phyloP scores from a whole-genome alignment of 2,797 vertebrate species.

The Ptychobarbus kaznakovi region DNA sequence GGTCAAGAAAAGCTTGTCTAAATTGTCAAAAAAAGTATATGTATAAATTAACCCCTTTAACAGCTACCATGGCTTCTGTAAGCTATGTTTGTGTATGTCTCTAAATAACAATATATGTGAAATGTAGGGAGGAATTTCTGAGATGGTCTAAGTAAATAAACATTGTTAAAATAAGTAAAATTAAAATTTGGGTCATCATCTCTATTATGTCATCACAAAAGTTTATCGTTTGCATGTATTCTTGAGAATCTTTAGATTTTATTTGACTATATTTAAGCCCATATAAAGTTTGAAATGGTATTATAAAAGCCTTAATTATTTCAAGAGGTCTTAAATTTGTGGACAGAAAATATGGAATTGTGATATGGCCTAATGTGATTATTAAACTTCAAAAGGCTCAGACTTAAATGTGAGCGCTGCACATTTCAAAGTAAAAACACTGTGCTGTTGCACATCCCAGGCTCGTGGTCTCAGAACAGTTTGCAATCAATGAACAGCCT shows the following conservation, averaged over 20 bases:
- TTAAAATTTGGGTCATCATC: background rate
- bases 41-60: too few relatives aligned
- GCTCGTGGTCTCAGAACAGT: background rate
- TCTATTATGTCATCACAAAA: background rate
- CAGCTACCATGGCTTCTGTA: too few relatives aligned
- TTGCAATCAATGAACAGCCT: background rate
- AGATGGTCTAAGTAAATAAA: background rate
- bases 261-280: background rate
- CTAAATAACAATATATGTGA: background rate
- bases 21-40: background rate
- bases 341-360: background rate
- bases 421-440: background rate
- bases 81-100: background rate
- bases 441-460: background rate
- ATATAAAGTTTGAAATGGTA: background rate
- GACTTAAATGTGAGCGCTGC: background rate
- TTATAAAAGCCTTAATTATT: background rate
- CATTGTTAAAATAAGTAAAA: background rate
- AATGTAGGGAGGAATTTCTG: too few relatives aligned
- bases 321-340: background rate
- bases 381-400: background rate
- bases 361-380: background rate
- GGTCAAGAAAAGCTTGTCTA: background rate
- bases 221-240: background rate
- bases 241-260: background rate